These are phyloP conservation scores for Tipula confusa DNA, from an alignment of 2,888 invertebrate species.

Conservation along the genomic window DNA sequence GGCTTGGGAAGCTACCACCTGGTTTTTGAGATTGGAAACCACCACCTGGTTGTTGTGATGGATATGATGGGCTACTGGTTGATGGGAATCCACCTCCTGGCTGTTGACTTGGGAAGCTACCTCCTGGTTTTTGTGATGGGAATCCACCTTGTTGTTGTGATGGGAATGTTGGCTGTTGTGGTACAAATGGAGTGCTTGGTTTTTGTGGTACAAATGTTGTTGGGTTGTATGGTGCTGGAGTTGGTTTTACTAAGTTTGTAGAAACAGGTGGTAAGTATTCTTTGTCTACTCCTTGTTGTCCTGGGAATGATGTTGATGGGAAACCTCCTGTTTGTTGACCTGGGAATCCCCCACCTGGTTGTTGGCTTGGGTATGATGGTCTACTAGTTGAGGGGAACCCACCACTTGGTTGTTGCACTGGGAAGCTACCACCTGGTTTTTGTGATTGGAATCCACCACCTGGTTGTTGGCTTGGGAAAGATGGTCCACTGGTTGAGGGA, in stretches of 20 bases:
- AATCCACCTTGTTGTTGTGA: neutral
- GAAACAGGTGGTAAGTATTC: conserved; percentile 22
- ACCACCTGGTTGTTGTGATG: neutral
- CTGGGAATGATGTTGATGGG: neutral
- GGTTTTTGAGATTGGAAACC: neutral
- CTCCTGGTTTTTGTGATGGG: conserved; percentile 30
- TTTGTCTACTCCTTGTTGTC: neutral
- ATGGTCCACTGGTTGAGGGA: neutral
- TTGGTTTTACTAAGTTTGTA: neutral
- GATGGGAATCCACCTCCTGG: neutral
- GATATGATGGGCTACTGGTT: neutral
- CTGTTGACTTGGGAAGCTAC: neutral
- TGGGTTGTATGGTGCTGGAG: neutral
- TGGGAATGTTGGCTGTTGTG: conserved; percentile 33
- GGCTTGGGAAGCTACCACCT: neutral
- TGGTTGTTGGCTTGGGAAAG: neutral
- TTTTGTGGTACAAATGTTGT: neutral
- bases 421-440: too few relatives aligned
- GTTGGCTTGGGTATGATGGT: neutral
- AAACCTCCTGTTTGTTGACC: neutral
- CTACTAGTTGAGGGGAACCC: neutral
- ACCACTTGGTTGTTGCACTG: neutral
- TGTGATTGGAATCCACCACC: too few relatives aligned
- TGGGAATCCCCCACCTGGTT: neutral
- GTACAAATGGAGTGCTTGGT: conserved; percentile 13